A percentile compares a stretch with the other conserved stretches of the same genome.
Evolutionary conservation across 2,888 invertebrate genomes (phyloP).

Genomic region (Tiphia femorata): DNA sequence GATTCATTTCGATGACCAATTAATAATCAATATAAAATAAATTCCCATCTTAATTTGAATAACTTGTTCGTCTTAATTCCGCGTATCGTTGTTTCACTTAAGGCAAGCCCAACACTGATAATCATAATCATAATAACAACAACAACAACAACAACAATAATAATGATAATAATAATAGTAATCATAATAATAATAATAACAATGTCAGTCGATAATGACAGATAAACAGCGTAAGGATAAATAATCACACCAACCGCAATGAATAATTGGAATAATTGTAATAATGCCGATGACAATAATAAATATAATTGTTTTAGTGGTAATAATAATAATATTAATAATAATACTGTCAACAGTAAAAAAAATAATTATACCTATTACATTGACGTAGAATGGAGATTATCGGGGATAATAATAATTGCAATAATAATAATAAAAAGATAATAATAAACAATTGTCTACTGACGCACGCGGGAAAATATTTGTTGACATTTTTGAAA

Average conservation of each 20-base stretch:
- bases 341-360: conserved; percentile 39
- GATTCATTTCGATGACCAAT: no score
- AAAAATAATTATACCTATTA: conserved; percentile 25
- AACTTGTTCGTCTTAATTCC: no score
- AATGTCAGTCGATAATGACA: conserved; percentile 5
- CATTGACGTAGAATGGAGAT: conserved; percentile 13
- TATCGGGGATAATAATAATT: neutral
- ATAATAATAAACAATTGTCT: neutral
- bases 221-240: conserved; percentile 10
- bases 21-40: no score
- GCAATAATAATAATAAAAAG: neutral
- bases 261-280: conserved; percentile 29
- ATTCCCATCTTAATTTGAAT: no score
- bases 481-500: neutral
- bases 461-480: neutral
- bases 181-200: no score
- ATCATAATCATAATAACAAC: no score
- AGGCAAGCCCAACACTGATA: no score
- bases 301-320: conserved; percentile 31
- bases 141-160: no score
- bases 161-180: no score
- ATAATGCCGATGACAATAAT: conserved; percentile 22
- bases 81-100: no score
- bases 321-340: conserved; percentile 23
- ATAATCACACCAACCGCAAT: conserved; percentile 27